Conservation (phyloP, 2,888 invertebrate genomes). For the Mycalesis mineus region DNA sequence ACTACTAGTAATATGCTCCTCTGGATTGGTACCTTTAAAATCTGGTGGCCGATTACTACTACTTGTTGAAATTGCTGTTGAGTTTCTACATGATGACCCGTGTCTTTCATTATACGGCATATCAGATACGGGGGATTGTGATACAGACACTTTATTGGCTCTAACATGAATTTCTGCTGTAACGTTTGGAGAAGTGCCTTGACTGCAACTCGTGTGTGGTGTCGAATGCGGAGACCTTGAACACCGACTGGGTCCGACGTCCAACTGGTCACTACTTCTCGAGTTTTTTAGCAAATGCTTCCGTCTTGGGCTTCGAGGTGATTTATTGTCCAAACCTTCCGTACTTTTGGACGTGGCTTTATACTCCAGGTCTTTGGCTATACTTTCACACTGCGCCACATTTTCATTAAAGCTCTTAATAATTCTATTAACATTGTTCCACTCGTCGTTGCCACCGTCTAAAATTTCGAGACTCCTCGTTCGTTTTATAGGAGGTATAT, state of each 20-base stretch:
- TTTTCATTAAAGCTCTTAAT: slow-evolving; percentile 63
- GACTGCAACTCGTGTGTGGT: slow-evolving; percentile 39
- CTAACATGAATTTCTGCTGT: slow-evolving; percentile 72
- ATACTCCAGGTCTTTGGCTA: slow-evolving; percentile 65
- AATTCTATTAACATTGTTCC: slow-evolving; percentile 62
- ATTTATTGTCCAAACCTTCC: slow-evolving; percentile 61
- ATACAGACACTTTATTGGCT: slow-evolving; percentile 58
- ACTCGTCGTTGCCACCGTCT: slow-evolving; percentile 69
- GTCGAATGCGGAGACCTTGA: slow-evolving; percentile 47
- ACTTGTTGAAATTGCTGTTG: slow-evolving; percentile 55
- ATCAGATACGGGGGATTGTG: slow-evolving; percentile 65
- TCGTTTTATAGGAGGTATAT: slow-evolving; percentile 79
- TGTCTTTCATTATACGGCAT: slow-evolving; percentile 54
- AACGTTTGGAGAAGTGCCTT: slow-evolving; percentile 53
- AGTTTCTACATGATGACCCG: slow-evolving; percentile 55
- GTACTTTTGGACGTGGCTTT: slow-evolving; percentile 74
- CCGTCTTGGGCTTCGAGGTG: slow-evolving; percentile 53
- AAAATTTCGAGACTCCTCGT: slow-evolving; percentile 85
- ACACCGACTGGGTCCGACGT: slow-evolving; percentile 56
- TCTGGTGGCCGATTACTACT: slow-evolving; percentile 44
- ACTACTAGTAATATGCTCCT: slow-evolving; percentile 38
- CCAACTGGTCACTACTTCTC: slow-evolving; percentile 64
- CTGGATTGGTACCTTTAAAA: slow-evolving; percentile 46
- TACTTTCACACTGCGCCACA: slow-evolving; percentile 54
- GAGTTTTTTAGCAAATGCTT: slow-evolving; percentile 58